Evolutionary conservation across 2,113 vertebrate species (phyloP).

Genomic region (Xenopus laevis): DNA sequence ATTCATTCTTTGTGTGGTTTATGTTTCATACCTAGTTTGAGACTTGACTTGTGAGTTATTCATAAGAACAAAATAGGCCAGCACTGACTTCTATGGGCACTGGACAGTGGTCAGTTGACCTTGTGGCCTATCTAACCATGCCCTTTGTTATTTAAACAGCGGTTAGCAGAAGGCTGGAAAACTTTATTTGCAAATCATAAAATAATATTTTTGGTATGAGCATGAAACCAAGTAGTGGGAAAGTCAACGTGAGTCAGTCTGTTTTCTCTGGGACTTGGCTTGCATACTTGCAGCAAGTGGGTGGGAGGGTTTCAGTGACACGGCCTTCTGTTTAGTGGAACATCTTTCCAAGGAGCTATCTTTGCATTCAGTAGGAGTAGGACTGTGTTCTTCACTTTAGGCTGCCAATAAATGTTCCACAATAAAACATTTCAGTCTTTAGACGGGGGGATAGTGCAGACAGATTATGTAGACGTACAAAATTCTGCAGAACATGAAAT

Average conservation of each 20-base stretch:
- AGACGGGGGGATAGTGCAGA: slow-evolving; percentile 16
- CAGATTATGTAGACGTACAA: slow-evolving; percentile 3
- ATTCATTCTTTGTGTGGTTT: too few species aligned
- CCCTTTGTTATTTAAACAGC: slow-evolving; percentile 6
- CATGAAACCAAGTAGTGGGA: slow-evolving; percentile 16
- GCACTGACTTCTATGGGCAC: too few species aligned
- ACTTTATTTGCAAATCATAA: slow-evolving; percentile 39
- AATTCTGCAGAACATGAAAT: too few species aligned
- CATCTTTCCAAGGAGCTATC: slow-evolving; percentile 50
- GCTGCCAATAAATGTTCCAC: slow-evolving; percentile 41
- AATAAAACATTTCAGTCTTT: slow-evolving; percentile 30
- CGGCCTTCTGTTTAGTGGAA: slow-evolving; percentile 41
- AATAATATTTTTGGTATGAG: slow-evolving; percentile 35
- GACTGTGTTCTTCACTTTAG: slow-evolving; percentile 40
- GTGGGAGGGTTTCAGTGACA: slow-evolving; percentile 38
- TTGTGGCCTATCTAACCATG: neutral
- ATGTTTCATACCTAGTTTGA: too few species aligned
- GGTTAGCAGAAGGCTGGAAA: slow-evolving; percentile 18
- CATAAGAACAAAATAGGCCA: too few species aligned
- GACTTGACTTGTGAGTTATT: too few species aligned
- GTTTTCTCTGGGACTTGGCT: slow-evolving; percentile 38
- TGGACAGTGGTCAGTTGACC: neutral
- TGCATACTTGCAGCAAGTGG: slow-evolving; percentile 11
- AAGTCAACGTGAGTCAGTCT: slow-evolving; percentile 41
- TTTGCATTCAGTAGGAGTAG: slow-evolving; percentile 43